These are phyloP conservation scores for Saturnia japonica DNA, from an alignment of 2,888 invertebrate species.

Conservation along the genomic window DNA sequence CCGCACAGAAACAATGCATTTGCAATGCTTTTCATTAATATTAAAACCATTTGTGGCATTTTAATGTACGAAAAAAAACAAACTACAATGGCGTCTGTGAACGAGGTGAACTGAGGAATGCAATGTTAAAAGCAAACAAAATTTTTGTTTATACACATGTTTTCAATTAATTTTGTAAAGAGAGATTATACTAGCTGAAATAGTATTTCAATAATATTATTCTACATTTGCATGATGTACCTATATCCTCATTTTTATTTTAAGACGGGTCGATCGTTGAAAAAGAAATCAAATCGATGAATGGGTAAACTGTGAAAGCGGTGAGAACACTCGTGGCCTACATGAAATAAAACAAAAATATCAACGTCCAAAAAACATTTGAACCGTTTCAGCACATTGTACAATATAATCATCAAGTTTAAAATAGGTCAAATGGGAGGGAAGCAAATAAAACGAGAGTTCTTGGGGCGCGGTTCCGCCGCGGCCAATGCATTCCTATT, in stretches of 20 bases:
- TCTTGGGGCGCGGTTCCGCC: slow-evolving; percentile 38
- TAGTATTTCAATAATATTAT: slow-evolving; percentile 29
- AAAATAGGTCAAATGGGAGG: slow-evolving; percentile 58
- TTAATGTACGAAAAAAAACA: slow-evolving; percentile 50
- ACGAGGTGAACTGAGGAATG: slow-evolving; percentile 38
- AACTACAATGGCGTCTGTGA: slow-evolving; percentile 34
- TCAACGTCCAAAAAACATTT: slow-evolving; percentile 38
- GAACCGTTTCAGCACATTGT: slow-evolving; percentile 43
- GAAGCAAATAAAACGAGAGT: slow-evolving; percentile 46
- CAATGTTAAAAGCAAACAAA: slow-evolving; percentile 39
- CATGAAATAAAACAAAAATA: slow-evolving; percentile 39
- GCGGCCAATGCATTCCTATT: slow-evolving; percentile 33
- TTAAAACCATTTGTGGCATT: slow-evolving; percentile 49
- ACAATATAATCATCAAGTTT: slow-evolving; percentile 47
- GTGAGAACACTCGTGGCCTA: slow-evolving; percentile 46
- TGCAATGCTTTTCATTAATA: slow-evolving; percentile 67
- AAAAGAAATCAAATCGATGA: slow-evolving; percentile 42
- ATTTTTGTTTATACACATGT: slow-evolving; percentile 43
- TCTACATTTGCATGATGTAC: slow-evolving; percentile 39
- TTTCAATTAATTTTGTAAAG: slow-evolving; percentile 39
- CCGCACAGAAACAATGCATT: slow-evolving; percentile 70
- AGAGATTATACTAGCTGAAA: slow-evolving; percentile 40
- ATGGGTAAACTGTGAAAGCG: slow-evolving; percentile 52
- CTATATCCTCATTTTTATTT: slow-evolving; percentile 42
- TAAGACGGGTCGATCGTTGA: slow-evolving; percentile 36